Evolutionary conservation across 2,797 vertebrate species (phyloP), one percentile per base, ranked within the genome.

Genomic region (Poeciliopsis presidionis): DNA sequence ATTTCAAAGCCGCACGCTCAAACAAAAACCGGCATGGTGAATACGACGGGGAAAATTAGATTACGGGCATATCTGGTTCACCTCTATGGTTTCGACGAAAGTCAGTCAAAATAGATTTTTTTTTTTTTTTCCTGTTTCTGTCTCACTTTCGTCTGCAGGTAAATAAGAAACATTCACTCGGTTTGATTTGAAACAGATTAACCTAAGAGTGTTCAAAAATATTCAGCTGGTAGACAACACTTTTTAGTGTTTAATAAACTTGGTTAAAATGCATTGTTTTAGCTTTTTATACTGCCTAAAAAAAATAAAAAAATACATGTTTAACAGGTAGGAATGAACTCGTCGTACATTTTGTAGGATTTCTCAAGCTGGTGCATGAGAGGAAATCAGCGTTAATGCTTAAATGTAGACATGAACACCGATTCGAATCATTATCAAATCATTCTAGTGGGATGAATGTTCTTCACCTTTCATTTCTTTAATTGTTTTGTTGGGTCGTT

Each of bases 401-500:
- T 61, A 73, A n/a, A 80, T 77, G 69, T 82, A 74, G 30, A 65
- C 61, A 25, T 36, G 71, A 78, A 41, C 74, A 75, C 74, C 14
- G 28, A 65, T 70, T 82, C 67, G 30, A 65, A 46, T 76, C 77
- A 79, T 87, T 88, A 78, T 92, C 84, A 76, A 78, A 49, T n/a
- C 30, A 28, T 59, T 74, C 47, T 14, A 25, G 73, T 61, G 75
- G 81, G 5, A 36, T 73, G 75, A 75, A 49, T 77, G 74, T 82
- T 87, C 82, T 76, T 61, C 59, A 65, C 49, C 75, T 86, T 87
- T 89, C 43, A 84, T 90, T 84, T 91, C 73, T 88, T 51, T 74
- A 81, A 90, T 91, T 93, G 91, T 92, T 92, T 87, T 87, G 76
- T 82, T 89, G 78, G 85, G 81, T 87, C 73, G 83, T 84, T 81